A percentile compares a stretch with the other conserved stretches of the same genome.
phyloP scores from a whole-genome alignment of 2,113 vertebrate species.

The Hyperopisus bebe region DNA sequence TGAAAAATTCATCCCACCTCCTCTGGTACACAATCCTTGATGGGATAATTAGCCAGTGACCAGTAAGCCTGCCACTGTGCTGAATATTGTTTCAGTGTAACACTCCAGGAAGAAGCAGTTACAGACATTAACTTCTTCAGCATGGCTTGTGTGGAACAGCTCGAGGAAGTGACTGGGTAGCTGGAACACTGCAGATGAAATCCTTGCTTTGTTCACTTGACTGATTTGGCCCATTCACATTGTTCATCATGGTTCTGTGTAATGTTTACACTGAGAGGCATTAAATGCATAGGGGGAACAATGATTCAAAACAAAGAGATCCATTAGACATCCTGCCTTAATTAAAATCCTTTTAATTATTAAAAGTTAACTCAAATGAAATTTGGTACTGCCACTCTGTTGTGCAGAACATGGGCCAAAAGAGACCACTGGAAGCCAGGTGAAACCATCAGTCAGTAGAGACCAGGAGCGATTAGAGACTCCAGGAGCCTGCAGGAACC shows the following conservation, averaged over 20 bases:
- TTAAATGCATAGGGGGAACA: neutral
- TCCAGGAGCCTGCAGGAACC: neutral
- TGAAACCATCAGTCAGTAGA: neutral
- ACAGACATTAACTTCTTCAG: neutral
- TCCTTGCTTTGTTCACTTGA: neutral
- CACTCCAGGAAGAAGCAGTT: neutral
- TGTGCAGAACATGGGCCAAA: neutral
- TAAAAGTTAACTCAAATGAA: neutral
- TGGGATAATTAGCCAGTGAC: neutral
- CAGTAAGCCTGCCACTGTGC: neutral
- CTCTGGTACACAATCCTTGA: neutral
- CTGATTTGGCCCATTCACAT: neutral
- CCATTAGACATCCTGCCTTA: neutral
- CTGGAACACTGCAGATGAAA: neutral
- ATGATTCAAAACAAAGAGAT: neutral
- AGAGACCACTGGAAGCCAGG: neutral
- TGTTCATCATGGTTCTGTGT: neutral
- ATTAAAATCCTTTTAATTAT: neutral
- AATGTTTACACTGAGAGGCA: neutral
- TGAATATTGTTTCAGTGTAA: neutral
- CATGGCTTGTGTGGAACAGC: neutral
- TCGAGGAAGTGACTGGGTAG: neutral
- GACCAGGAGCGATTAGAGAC: neutral
- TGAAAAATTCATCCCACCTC: too few relatives aligned
- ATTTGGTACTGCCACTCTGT: neutral